These are phyloP conservation scores for Alces alces DNA, from an alignment of 2,113 vertebrate species.

Conservation along the genomic window DNA sequence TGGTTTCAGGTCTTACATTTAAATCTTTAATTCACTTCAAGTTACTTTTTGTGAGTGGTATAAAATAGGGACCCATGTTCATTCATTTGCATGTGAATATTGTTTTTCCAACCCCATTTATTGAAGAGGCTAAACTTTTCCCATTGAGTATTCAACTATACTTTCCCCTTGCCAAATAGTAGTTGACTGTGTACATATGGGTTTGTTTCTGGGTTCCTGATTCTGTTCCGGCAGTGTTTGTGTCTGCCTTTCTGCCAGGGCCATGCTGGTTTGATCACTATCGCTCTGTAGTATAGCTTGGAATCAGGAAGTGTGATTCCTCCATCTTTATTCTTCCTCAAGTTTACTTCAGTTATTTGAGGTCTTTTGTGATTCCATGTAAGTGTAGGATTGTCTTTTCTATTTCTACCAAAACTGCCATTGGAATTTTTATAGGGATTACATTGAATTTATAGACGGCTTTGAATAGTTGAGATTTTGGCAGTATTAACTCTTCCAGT, in stretches of 20 bases:
- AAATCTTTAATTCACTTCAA: background rate
- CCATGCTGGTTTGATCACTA: accelerated
- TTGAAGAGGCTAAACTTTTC: background rate
- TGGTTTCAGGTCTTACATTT: background rate
- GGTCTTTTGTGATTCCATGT: background rate
- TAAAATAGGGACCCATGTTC: background rate
- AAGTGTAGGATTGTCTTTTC: background rate
- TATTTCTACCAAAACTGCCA: background rate
- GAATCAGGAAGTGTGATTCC: background rate
- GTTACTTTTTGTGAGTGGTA: background rate
- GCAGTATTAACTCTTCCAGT: background rate
- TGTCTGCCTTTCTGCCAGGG: background rate
- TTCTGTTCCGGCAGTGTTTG: background rate
- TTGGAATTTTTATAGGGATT: background rate
- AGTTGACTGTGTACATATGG: accelerated
- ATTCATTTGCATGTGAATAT: background rate
- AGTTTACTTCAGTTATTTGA: background rate
- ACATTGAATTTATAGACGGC: background rate
- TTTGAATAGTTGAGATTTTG: background rate
- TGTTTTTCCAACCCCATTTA: background rate
- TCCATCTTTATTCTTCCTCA: background rate
- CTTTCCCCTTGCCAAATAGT: accelerated
- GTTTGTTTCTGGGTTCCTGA: background rate
- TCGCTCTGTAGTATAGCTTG: background rate
- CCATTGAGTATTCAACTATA: no score